Evolutionary conservation across 2,888 invertebrate genomes (phyloP).

Genomic region (Ormyrus thymus): DNA sequence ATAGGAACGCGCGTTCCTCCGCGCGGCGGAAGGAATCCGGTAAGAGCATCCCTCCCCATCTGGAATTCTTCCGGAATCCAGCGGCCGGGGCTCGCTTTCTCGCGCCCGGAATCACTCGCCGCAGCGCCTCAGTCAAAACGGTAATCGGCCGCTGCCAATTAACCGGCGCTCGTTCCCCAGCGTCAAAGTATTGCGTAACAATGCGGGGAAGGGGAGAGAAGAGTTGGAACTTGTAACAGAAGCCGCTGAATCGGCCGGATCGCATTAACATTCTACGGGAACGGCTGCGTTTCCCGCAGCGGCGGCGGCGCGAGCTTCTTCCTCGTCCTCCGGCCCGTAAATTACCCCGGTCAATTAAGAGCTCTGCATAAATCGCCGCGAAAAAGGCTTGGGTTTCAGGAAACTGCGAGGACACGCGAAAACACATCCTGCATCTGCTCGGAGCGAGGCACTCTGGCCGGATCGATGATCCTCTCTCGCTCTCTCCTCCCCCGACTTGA

Average conservation of each 20-base stretch:
- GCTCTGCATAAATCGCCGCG: slow-evolving; percentile 47
- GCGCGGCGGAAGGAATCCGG: slow-evolving; percentile 35
- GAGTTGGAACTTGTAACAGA: slow-evolving; percentile 37
- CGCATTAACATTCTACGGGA: slow-evolving; percentile 74
- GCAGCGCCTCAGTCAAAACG: background rate
- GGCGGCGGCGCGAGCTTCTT: slow-evolving; percentile 68
- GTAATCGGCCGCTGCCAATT: slow-evolving; percentile 7
- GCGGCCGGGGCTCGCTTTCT: slow-evolving; percentile 19
- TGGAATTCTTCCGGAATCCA: slow-evolving; percentile 50
- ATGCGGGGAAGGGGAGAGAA: slow-evolving; percentile 13
- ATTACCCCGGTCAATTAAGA: slow-evolving; percentile 60
- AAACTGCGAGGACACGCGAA: no score
- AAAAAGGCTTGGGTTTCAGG: background rate
- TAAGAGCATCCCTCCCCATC: slow-evolving; percentile 14
- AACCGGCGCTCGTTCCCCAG: no score
- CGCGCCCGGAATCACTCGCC: slow-evolving; percentile 2
- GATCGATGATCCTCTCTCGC: background rate
- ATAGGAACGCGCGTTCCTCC: background rate
- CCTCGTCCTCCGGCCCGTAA: slow-evolving; percentile 29
- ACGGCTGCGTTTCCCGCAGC: slow-evolving; percentile 68
- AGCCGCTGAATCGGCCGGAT: slow-evolving; percentile 60
- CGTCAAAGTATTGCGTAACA: slow-evolving; percentile 50
- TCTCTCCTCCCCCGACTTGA: background rate
- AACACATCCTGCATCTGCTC: background rate
- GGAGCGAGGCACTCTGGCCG: background rate